A percentile compares a stretch with the other conserved stretches of the same genome.
Evolutionary conservation across 2,113 vertebrate genomes (phyloP).

Genomic region (Oceanodroma tethys): DNA sequence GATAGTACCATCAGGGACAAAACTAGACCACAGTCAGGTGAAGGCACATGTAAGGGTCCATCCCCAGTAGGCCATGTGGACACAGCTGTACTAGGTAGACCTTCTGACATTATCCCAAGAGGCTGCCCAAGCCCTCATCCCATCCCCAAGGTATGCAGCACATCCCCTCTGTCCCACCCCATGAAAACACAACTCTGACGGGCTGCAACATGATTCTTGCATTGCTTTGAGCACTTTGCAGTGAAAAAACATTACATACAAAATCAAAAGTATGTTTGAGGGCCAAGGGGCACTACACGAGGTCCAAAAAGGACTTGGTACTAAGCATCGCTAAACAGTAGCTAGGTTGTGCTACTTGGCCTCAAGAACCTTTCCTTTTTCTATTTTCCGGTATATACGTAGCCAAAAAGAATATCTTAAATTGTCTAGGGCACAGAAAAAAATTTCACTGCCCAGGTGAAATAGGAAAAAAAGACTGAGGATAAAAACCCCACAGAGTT

Average conservation of each 20-base stretch:
- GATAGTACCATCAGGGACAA: not conserved
- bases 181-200: not conserved
- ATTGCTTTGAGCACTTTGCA: not conserved
- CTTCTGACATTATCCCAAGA: not conserved
- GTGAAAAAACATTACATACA: not conserved
- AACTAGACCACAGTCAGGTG: not conserved
- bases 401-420: not conserved
- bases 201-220: not conserved
- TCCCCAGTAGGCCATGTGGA: not conserved
- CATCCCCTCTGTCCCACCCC: not conserved
- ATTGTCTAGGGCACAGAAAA: not conserved
- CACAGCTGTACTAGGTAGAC: not conserved
- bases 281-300: fast-evolving
- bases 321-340: not conserved
- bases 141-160: not conserved
- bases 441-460: not conserved
- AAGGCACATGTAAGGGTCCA: not conserved
- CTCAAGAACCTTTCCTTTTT: not conserved
- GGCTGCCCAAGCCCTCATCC: not conserved
- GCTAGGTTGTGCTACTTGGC: not conserved
- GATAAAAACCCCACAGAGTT: not conserved
- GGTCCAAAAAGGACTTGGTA: not conserved
- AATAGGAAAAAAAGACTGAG: not conserved
- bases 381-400: not conserved
- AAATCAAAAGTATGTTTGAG: not conserved